These are phyloP conservation scores for Cebidichthys violaceus DNA, from an alignment of 2,113 vertebrate species.

Conservation along the genomic window DNA sequence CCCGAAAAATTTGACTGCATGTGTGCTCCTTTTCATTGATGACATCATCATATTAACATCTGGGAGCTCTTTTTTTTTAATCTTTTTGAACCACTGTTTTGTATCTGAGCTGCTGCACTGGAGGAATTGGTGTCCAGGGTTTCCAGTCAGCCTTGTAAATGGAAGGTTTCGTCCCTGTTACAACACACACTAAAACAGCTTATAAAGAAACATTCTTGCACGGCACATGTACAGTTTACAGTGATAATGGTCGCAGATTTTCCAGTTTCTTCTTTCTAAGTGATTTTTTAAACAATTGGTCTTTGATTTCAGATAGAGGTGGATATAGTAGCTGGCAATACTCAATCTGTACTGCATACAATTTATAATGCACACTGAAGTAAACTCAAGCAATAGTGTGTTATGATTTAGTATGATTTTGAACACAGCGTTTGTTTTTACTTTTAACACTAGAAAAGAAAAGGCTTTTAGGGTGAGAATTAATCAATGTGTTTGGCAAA, in stretches of 20 bases:
- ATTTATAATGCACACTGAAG: background rate
- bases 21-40: slow-evolving; percentile 7
- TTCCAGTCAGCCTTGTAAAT: slow-evolving; percentile 12
- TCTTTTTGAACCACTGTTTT: slow-evolving; percentile 17
- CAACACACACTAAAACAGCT: slow-evolving; percentile 19
- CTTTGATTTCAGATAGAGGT: background rate
- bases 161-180: background rate
- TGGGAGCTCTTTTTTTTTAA: background rate
- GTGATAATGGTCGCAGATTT: background rate
- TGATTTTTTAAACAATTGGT: background rate
- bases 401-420: no score
- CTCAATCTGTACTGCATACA: background rate
- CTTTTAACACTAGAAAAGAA: background rate
- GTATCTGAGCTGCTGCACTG: slow-evolving; percentile 9
- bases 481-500: background rate
- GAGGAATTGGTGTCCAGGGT: background rate
- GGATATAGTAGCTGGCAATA: background rate
- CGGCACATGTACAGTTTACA: background rate
- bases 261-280: background rate
- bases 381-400: background rate
- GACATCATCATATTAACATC: slow-evolving; percentile 17
- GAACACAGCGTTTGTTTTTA: no score
- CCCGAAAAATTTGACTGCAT: slow-evolving; percentile 43
- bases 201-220: background rate
- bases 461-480: background rate